phyloP scores from a whole-genome alignment of 2,113 vertebrate species.

The Engystomops pustulosus region DNA sequence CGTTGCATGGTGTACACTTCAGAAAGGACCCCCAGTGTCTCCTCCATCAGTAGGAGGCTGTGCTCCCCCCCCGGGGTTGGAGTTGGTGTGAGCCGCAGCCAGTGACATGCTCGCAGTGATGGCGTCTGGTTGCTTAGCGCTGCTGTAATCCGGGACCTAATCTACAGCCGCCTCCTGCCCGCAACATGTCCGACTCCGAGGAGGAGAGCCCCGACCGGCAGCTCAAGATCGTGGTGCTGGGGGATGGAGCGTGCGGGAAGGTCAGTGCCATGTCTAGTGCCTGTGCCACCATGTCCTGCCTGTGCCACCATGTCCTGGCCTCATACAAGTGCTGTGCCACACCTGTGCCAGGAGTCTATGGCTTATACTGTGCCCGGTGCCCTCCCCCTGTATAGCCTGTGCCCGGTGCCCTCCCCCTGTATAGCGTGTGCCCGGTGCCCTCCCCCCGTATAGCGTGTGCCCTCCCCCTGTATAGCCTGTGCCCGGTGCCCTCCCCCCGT shows the following conservation, averaged over 20 bases:
- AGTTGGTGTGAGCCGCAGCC: conserved; percentile 45
- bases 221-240: conserved; percentile 92
- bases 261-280: conserved; percentile 72
- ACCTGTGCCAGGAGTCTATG: neutral
- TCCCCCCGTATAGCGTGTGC: neutral
- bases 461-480: neutral
- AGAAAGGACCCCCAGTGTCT: too few relatives aligned
- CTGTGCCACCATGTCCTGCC: too few relatives aligned
- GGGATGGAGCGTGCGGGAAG: conserved; percentile 97
- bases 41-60: too few relatives aligned
- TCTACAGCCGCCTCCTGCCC: neutral
- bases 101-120: conserved; percentile 66
- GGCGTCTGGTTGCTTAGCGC: conserved; percentile 72
- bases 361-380: neutral
- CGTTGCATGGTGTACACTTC: too few relatives aligned
- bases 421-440: neutral
- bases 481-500: neutral
- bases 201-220: conserved; percentile 92
- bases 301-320: too few relatives aligned
- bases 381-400: neutral
- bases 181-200: conserved; percentile 93
- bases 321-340: too few relatives aligned
- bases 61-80: neutral
- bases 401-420: neutral
- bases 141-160: conserved; percentile 64